Percentiles rank a stretch among this genome's conserved stretches.
These are phyloP conservation scores for Pseudochirops corinnae DNA, from an alignment of 2,797 vertebrate species.

Conservation along the genomic window DNA sequence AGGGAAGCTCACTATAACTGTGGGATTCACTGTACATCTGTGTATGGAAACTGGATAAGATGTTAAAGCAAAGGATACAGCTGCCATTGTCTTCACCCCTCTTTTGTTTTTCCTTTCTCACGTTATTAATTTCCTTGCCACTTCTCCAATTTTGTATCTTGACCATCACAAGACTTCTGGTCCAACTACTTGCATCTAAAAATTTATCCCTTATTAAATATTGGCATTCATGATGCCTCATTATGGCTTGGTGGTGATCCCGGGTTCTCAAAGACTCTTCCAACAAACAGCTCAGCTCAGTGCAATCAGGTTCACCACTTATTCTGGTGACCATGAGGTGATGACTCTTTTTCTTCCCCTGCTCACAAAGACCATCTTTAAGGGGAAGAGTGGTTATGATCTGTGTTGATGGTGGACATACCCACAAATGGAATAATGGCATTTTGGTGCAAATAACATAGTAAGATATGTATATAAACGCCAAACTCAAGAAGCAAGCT, in stretches of 20 bases:
- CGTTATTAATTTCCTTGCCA: background rate
- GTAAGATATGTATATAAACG: conserved; percentile 50
- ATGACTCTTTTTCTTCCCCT: background rate
- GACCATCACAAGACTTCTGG: background rate
- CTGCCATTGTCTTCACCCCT: background rate
- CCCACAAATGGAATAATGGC: background rate
- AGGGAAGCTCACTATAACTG: background rate
- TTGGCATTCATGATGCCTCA: background rate
- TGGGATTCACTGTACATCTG: background rate
- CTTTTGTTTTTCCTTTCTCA: background rate
- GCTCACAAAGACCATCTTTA: background rate
- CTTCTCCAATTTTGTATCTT: background rate
- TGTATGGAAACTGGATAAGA: background rate
- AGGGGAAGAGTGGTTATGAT: background rate
- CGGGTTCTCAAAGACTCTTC: background rate
- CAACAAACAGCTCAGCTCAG: background rate
- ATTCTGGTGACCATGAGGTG: background rate
- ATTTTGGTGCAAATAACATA: background rate
- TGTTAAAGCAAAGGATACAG: background rate
- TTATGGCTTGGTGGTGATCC: background rate
- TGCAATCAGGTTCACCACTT: background rate
- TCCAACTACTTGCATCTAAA: background rate
- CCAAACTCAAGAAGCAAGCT: conserved; percentile 53
- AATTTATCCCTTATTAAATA: background rate
- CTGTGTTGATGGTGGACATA: background rate